phyloP scores from a whole-genome alignment of 2,888 invertebrate species.

The Periphyllus acericola region DNA sequence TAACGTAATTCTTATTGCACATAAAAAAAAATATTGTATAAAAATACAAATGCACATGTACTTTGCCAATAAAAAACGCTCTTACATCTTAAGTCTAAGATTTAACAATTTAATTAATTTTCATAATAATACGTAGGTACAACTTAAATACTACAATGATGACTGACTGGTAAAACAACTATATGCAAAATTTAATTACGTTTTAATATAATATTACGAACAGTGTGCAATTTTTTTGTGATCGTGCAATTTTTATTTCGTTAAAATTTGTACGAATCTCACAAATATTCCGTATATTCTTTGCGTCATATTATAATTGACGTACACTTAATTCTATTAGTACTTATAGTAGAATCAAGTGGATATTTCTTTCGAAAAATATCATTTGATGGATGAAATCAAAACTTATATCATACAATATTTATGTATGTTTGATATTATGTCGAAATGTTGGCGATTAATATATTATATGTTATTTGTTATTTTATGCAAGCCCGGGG shows the following conservation, averaged over 20 bases:
- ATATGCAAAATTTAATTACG: neutral
- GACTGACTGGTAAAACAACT: neutral
- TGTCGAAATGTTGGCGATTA: neutral
- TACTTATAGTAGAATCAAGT: neutral
- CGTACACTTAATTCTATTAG: neutral
- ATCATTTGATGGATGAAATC: neutral
- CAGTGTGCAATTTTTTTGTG: neutral
- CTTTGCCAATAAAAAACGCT: slow-evolving; percentile 9
- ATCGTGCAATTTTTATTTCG: neutral
- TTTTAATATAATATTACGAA: neutral
- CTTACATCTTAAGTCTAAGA: neutral
- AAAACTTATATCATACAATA: slow-evolving; percentile 1
- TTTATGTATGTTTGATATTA: neutral
- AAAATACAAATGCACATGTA: neutral
- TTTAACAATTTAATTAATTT: slow-evolving; percentile 1
- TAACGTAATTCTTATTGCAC: slow-evolving; percentile 35
- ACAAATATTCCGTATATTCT: neutral
- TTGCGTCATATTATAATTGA: neutral
- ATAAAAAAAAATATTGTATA: slow-evolving; percentile 31
- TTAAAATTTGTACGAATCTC: neutral
- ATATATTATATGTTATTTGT: slow-evolving; percentile 34
- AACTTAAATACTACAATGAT: neutral
- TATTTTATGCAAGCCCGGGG: slow-evolving; percentile 9
- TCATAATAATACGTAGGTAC: neutral
- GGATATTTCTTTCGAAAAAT: neutral